Percentiles rank a stretch among this genome's conserved stretches.
phyloP scores from a whole-genome alignment of 1,140 invertebrate genomes.

The Drosophila pectinifera region DNA sequence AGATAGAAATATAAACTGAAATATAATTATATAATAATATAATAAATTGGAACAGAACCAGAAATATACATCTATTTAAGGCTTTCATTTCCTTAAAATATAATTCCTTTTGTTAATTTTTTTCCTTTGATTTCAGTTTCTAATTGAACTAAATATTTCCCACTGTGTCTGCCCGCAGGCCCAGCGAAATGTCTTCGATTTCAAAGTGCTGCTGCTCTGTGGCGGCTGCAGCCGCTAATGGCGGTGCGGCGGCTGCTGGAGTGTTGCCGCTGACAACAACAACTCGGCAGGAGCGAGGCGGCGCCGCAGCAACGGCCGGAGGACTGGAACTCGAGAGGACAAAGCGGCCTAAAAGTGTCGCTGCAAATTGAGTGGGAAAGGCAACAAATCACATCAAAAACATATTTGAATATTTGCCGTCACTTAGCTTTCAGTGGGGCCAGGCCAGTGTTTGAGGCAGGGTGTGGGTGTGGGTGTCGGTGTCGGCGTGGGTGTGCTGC shows the following conservation, averaged over 20 bases:
- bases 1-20: too few species aligned
- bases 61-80: too few species aligned
- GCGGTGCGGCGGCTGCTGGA: constrained; percentile 46
- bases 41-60: too few species aligned
- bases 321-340: constrained; percentile 28
- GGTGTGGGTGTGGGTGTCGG: neutral
- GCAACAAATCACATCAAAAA: constrained; percentile 83
- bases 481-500: neutral
- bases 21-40: neutral
- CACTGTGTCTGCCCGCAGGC: constrained; percentile 24
- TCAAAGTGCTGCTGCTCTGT: constrained; percentile 67
- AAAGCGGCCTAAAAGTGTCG: constrained; percentile 65
- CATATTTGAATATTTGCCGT: constrained; percentile 84
- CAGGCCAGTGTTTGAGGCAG: constrained; percentile 25
- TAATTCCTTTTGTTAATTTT: too few species aligned
- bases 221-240: constrained; percentile 70
- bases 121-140: neutral
- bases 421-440: constrained; percentile 70
- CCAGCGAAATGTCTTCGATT: constrained; percentile 71
- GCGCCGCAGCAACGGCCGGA: neutral
- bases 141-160: neutral
- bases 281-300: constrained; percentile 13
- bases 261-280: constrained; percentile 77
- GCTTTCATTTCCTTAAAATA: too few species aligned
- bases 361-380: constrained; percentile 72